Evolutionary conservation across 2,113 vertebrate genomes (phyloP).

Genomic region (Sarotherodon lohbergeri): DNA sequence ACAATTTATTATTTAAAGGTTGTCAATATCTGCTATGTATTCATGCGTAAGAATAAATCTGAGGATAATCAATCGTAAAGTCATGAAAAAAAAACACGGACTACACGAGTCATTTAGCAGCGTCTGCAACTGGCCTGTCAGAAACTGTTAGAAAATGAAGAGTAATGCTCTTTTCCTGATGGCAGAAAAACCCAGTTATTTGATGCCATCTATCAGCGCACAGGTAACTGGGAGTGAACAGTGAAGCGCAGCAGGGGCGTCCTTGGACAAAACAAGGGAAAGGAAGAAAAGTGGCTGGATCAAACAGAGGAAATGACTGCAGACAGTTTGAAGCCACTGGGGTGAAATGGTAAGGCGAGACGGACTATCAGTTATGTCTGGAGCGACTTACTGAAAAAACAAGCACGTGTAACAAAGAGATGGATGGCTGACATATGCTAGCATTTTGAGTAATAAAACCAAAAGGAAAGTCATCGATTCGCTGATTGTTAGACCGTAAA

Average conservation of each 20-base stretch:
- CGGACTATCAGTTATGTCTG: conserved; percentile 32
- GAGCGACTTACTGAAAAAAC: conserved; percentile 30
- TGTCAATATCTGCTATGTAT: neutral
- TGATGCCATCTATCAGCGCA: conserved; percentile 46
- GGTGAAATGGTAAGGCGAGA: conserved; percentile 24
- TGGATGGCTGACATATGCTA: neutral
- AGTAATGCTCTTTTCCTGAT: conserved; percentile 46
- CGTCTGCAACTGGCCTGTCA: neutral
- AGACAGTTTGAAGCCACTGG: conserved; percentile 7
- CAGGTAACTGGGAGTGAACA: conserved; percentile 14
- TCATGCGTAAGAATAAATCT: neutral
- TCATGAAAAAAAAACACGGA: rapidly evolving
- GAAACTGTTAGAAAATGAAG: conserved; percentile 39
- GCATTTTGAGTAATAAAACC: neutral
- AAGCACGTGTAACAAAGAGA: conserved; percentile 24
- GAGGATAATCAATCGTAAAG: neutral
- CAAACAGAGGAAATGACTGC: conserved; percentile 14
- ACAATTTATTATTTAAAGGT: neutral
- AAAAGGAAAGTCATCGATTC: neutral
- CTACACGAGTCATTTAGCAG: neutral
- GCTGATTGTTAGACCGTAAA: neutral
- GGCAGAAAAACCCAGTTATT: conserved; percentile 38
- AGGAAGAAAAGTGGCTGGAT: conserved; percentile 16
- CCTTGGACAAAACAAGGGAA: conserved; percentile 43
- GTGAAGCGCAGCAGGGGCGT: conserved; percentile 10